A percentile compares a stretch with the other conserved stretches of the same genome.
Conservation (phyloP, 2,113 vertebrate genomes). For the Gymnocephalus cernua region DNA sequence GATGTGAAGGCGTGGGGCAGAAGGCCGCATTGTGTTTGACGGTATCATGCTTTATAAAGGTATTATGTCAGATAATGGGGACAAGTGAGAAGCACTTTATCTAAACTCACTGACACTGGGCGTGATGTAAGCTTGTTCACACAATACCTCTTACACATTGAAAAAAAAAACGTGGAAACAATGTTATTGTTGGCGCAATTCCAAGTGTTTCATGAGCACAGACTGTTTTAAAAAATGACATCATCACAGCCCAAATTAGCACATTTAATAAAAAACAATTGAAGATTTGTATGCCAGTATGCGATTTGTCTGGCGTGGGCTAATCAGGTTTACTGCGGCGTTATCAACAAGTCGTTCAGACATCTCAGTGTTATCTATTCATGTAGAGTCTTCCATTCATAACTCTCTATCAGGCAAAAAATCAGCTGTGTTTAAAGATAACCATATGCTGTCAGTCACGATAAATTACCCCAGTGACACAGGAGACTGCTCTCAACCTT, state of each 20-base stretch:
- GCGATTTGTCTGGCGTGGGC: constrained; percentile 2
- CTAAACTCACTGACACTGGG: constrained; percentile 40
- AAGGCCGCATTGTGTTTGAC: constrained; percentile 40
- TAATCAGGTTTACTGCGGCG: constrained; percentile 23
- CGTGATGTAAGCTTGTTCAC: constrained; percentile 26
- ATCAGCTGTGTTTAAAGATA: constrained; percentile 17
- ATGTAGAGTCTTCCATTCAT: background rate
- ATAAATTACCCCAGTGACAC: background rate
- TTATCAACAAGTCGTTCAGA: constrained; percentile 6
- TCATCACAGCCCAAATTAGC: constrained; percentile 14
- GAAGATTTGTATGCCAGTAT: constrained; percentile 19
- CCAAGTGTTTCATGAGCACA: constrained; percentile 11
- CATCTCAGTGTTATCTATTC: background rate
- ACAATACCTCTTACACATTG: background rate
- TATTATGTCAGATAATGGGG: constrained; percentile 53
- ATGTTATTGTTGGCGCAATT: background rate
- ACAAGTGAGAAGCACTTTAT: constrained; percentile 57
- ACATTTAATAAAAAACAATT: constrained; percentile 47
- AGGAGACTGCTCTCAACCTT: background rate
- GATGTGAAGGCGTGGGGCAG: constrained; percentile 45
- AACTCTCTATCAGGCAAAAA: background rate
- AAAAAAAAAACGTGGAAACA: background rate
- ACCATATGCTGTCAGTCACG: background rate
- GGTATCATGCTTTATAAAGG: constrained; percentile 35
- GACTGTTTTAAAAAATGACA: constrained; percentile 18